Conservation (phyloP, 2,888 invertebrate genomes). For the Ennomos quercinarius region DNA sequence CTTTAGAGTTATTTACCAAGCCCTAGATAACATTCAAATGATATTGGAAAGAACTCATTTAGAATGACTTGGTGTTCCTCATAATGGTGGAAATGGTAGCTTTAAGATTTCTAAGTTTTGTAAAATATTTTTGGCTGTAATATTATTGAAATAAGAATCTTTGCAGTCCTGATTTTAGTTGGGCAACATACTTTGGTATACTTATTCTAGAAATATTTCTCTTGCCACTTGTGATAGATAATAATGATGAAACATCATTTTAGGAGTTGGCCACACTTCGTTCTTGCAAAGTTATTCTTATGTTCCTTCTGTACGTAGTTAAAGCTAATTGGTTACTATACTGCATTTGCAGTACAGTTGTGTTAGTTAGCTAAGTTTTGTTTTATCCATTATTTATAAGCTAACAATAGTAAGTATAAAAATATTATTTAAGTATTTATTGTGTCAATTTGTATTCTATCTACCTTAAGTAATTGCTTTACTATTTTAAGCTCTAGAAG, state of each 20-base stretch:
- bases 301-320: constrained; percentile 22
- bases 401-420: constrained; percentile 17
- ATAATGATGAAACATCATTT: constrained; percentile 1
- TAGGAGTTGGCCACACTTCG: not conserved
- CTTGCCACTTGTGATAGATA: constrained; percentile 12
- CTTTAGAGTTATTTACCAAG: constrained; percentile 93
- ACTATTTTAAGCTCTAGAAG: constrained; percentile 23
- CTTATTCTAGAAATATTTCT: not conserved
- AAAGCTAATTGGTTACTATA: constrained; percentile 6
- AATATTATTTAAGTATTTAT: constrained; percentile 38
- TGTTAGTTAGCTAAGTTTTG: constrained; percentile 15
- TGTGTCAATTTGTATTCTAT: constrained; percentile 40
- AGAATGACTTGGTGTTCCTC: constrained; percentile 54
- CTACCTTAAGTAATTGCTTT: constrained; percentile 18
- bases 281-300: constrained; percentile 2
- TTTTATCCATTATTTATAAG: constrained; percentile 26
- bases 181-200: not conserved
- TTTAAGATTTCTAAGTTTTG: constrained; percentile 30
- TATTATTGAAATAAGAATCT: constrained; percentile 12
- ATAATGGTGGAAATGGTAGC: constrained; percentile 20
- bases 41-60: constrained; percentile 78
- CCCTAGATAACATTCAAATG: constrained; percentile 88
- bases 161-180: constrained; percentile 2
- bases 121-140: constrained; percentile 39
- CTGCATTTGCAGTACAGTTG: constrained; percentile 15